phyloP scores from a whole-genome alignment of 2,888 invertebrate species.

The Platycheirus rosarum region DNA sequence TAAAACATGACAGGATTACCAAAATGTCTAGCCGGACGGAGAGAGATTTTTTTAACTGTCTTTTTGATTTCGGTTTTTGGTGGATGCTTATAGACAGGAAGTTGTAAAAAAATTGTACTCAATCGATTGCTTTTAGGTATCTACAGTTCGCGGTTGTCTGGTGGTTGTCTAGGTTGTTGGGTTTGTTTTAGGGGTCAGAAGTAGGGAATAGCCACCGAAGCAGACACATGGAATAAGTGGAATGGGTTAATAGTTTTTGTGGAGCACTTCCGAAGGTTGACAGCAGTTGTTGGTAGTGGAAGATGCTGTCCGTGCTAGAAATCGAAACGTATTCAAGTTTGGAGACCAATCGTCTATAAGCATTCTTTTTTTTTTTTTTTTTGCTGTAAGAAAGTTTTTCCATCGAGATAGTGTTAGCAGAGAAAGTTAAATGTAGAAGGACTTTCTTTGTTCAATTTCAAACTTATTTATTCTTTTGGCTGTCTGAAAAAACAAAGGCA shows the following conservation, averaged over 20 bases:
- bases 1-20: conserved; percentile 65
- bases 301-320: neutral
- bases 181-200: conserved; percentile 1
- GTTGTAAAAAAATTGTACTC: conserved; percentile 49
- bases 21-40: conserved; percentile 56
- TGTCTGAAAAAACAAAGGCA: no score
- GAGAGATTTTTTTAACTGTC: conserved; percentile 30
- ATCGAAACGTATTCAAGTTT: conserved; percentile 7
- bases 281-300: conserved; percentile 7
- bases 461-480: neutral
- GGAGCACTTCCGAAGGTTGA: conserved; percentile 34
- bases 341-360: conserved; percentile 7
- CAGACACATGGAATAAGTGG: conserved; percentile 39
- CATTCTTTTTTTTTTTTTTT: neutral
- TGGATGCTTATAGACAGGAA: conserved; percentile 46
- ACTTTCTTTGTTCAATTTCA: neutral
- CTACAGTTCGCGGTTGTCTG: conserved; percentile 60
- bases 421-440: neutral
- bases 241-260: conserved; percentile 35
- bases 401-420: conserved; percentile 2
- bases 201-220: neutral
- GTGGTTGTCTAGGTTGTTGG: conserved; percentile 15
- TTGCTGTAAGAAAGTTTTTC: conserved; percentile 8
- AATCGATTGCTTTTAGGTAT: conserved; percentile 54
- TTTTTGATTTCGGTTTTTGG: conserved; percentile 11